phyloP scores from a whole-genome alignment of 2,888 invertebrate species.

The Boloria euphrosyne region DNA sequence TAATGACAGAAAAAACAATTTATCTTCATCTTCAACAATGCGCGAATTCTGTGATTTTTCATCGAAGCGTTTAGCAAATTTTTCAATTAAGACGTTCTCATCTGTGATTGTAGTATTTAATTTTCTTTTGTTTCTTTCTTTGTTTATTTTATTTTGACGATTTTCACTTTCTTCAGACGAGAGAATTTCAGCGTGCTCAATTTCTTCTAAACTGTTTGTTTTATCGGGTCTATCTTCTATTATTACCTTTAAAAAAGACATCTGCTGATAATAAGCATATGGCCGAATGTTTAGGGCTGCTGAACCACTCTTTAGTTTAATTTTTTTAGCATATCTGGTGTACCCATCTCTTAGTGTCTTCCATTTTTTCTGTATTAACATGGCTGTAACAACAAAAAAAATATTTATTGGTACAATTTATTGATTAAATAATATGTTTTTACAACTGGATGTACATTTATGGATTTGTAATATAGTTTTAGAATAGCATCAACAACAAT shows the following conservation, averaged over 20 bases:
- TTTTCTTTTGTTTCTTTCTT: conserved; percentile 34
- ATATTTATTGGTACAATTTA: conserved; percentile 26
- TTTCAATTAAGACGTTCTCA: conserved; percentile 43
- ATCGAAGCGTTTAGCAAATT: conserved; percentile 39
- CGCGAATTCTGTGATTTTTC: conserved; percentile 31
- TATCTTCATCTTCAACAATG: conserved; percentile 36
- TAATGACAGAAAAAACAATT: conserved; percentile 40
- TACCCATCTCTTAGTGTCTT: conserved; percentile 43
- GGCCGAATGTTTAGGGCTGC: not conserved
- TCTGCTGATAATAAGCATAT: conserved; percentile 1
- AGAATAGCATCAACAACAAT: conserved; percentile 31
- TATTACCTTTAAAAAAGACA: conserved; percentile 10
- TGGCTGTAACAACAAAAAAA: conserved; percentile 39
- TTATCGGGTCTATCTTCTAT: conserved; percentile 40
- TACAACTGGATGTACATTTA: conserved; percentile 37
- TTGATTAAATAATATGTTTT: conserved; percentile 32
- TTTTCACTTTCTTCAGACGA: conserved; percentile 38
- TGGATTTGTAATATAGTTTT: conserved; percentile 37
- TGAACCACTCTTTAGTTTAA: not conserved
- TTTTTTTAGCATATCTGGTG: conserved; percentile 11
- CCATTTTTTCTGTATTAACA: conserved; percentile 39
- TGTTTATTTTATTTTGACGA: no score
- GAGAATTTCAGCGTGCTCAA: conserved; percentile 32
- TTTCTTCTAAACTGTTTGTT: conserved; percentile 42
- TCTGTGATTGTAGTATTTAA: conserved; percentile 33